These are phyloP conservation scores for Babylonia areolata DNA, from an alignment of 1,140 invertebrate species.

Conservation along the genomic window DNA sequence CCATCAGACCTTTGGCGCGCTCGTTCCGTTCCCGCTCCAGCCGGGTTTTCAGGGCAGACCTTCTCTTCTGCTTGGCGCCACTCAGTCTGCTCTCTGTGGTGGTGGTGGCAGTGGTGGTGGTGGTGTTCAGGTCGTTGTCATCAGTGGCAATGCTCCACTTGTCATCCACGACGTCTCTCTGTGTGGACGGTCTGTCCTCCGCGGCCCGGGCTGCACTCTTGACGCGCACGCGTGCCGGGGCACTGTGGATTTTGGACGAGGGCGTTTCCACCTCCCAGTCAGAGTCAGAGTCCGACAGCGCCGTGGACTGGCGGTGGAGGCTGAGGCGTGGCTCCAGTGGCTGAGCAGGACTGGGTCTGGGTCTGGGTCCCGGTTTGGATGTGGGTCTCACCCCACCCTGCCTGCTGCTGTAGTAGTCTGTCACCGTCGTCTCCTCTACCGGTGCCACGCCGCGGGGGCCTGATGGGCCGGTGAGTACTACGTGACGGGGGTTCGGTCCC, in stretches of 20 bases:
- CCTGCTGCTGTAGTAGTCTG: neutral
- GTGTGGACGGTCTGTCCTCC: neutral
- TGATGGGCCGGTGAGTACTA: neutral
- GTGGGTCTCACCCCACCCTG: neutral
- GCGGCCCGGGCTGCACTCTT: neutral
- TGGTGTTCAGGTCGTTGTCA: slow-evolving; percentile 17
- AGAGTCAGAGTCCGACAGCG: slow-evolving; percentile 14
- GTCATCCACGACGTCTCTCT: neutral
- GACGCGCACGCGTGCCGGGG: neutral
- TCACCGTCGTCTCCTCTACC: neutral
- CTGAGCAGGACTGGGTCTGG: too few relatives aligned
- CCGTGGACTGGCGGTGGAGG: slow-evolving; percentile 23
- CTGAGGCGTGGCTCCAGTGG: neutral
- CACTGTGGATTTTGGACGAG: slow-evolving; percentile 17
- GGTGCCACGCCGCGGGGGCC: neutral
- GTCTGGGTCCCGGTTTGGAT: neutral
- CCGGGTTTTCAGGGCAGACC: slow-evolving; percentile 13
- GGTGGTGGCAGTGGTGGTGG: neutral
- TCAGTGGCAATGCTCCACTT: slow-evolving; percentile 9
- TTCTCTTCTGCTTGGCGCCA: neutral
- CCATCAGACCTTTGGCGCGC: slow-evolving; percentile 14
- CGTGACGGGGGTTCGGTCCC: neutral
- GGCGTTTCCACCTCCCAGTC: slow-evolving; percentile 18
- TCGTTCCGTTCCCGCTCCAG: slow-evolving; percentile 4
- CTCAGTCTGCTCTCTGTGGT: neutral